Evolutionary conservation across 2,888 invertebrate genomes (phyloP), one percentile per base, ranked within the genome.

Genomic region (Pilophorus perplexus): DNA sequence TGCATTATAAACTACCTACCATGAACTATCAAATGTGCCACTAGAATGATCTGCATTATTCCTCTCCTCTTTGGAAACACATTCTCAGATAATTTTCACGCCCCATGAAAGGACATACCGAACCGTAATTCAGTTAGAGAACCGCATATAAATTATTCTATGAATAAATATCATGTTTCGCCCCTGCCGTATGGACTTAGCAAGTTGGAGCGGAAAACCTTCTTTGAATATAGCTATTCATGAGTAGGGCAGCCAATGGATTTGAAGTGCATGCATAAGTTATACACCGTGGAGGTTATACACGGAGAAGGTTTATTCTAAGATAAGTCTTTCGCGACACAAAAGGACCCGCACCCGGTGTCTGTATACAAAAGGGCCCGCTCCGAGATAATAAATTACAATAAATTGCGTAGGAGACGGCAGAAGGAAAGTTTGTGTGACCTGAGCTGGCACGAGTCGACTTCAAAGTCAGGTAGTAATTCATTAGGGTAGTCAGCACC

Each of bases 201-300:
- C 55, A 23, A 55, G 55, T 40, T 38, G 33, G 27, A 18, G 42
- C 59, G 59, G 59, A 42, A 59, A 59, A 55, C 55, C 55, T 42
- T 42, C n/a, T 20, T 59, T 22, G 59, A 42, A 59, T n/a, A 23
- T 59, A 23, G 59, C 40, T 59, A 59, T 59, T 59, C 59, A 59
- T 59, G 59, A 59, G 42, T 59, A 42, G 48, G 12, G 52, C 42
- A 20, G 42, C 59, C 59, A 42, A 59, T 59, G 59, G 59, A 59
- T 59, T 59, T 59, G 59, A 59, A 55, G 59, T 23, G 59, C 59
- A 59, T 59, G 59, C 59, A 59, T 59, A 59, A 59, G 59, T 59
- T 59, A 55, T 55, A 18, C 59, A 18, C 16, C 42, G 8, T 18
- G n/a, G 14, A 50, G 50, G 52, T 52, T 28, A 27, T 14, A 28